Evolutionary conservation across 2,113 vertebrate genomes (phyloP).

Genomic region (Scytalopus superciliaris): DNA sequence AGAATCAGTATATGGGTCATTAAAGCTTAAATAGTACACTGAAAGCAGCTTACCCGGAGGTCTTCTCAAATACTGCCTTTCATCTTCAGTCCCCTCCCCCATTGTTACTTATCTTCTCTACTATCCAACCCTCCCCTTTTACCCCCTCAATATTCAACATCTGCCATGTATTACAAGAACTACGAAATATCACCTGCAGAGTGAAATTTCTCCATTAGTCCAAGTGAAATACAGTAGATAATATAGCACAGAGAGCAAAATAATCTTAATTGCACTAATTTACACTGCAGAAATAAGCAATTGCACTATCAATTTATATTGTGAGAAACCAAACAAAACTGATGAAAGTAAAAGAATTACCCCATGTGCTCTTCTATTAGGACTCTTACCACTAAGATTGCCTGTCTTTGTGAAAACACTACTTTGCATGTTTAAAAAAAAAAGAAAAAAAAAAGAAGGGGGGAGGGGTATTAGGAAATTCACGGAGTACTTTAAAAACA

Average conservation of each 20-base stretch:
- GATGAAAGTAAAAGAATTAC: neutral
- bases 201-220: neutral
- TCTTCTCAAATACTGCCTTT: neutral
- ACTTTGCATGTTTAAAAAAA: neutral
- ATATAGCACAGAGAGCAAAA: neutral
- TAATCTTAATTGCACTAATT: neutral
- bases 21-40: slow-evolving; percentile 13
- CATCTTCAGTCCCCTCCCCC: neutral
- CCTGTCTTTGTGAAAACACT: neutral
- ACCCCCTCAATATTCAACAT: neutral
- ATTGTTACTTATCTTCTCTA: neutral
- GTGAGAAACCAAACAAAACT: neutral
- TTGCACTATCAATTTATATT: neutral
- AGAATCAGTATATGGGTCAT: neutral
- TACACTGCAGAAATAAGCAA: neutral
- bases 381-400: neutral
- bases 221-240: neutral
- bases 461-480: rapidly evolving
- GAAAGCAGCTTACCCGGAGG: neutral
- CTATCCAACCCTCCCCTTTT: neutral
- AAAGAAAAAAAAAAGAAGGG: too few species aligned
- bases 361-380: neutral
- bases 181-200: neutral
- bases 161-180: neutral
- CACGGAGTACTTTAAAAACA: neutral